Base-by-base conservation (phyloP, 2,888 invertebrate species). In the Carpatolechia fugitivella region DNA sequence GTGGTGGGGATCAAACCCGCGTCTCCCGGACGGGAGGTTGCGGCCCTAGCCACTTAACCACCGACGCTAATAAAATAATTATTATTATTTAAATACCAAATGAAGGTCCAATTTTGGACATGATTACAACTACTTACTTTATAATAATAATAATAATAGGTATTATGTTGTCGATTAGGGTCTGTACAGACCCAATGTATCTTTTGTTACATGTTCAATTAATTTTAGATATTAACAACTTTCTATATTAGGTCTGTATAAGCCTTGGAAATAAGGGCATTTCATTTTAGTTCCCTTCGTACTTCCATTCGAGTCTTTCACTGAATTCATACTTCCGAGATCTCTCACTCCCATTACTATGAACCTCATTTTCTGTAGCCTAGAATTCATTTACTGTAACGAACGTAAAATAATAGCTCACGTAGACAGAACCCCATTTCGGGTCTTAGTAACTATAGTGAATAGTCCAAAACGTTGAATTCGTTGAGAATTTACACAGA, bases 351-450 rank as follows among this genome's bases (percentile, higher is more conserved):
- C 71, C 73, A 74, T 69, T 62, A 65, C 65, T 64, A 58, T 62
- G 69, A 81, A 86, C 83, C 85, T 84, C 81, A 85, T 85, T 84
- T 82, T 83, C 59, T 61, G 66, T 79, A 73, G 73, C 61, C 48
- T 72, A 75, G 72, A 56, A 55, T 61, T 57, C 60, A 62, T 66
- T 40, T 40, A 40, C 40, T 10, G 40, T 40, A 40, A 40, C n/a
- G 16, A 40, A 16, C 16, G 18, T 18, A 16, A 16, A 18, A n/a
- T 16, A 61, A 60, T 38, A 48, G 20, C 3, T 18, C 6, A 24
- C 24, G 24, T 24, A 24, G 3, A 24, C 6, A 24, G 3, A 24
- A 24, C 3, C 24, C 6, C 24, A 24, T 24, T 24, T 24, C 24
- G 24, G 24, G 3, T 24, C 6, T 24, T 24, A 4, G 24, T 24